Evolutionary conservation across 2,888 invertebrate species (phyloP).

Genomic region (Pollenia amentaria): DNA sequence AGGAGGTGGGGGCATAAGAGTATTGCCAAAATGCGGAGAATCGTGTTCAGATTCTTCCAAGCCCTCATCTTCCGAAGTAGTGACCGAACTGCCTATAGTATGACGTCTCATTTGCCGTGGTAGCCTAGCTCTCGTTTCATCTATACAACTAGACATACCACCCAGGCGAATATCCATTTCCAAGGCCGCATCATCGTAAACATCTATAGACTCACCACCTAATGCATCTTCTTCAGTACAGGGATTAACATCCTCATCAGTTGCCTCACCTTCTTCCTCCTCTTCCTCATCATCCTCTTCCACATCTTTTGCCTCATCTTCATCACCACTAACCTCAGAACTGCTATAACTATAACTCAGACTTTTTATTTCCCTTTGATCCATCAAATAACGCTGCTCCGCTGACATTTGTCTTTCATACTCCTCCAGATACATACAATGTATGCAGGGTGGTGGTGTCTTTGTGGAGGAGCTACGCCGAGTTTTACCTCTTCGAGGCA

Average conservation of each 20-base stretch:
- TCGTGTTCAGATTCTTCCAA: conserved; percentile 85
- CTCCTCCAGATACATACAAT: conserved; percentile 91
- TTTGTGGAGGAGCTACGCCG: conserved; percentile 88
- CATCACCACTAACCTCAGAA: conserved; percentile 84
- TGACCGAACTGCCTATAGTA: conserved; percentile 82
- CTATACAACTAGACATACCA: conserved; percentile 79
- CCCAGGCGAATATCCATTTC: conserved; percentile 80
- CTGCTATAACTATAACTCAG: conserved; percentile 86
- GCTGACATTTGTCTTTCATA: conserved; percentile 87
- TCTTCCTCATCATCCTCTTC: conserved; percentile 67
- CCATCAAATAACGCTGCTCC: conserved; percentile 82
- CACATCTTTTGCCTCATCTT: conserved; percentile 18
- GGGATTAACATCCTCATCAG: conserved; percentile 71
- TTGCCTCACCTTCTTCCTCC: conserved; percentile 83
- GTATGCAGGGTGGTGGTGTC: conserved; percentile 89
- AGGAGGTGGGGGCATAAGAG: conserved; percentile 84
- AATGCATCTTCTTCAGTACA: conserved; percentile 65
- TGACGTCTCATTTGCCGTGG: conserved; percentile 81
- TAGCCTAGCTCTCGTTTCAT: conserved; percentile 79
- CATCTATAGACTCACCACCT: conserved; percentile 65
- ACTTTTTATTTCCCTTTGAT: conserved; percentile 82
- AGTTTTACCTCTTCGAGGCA: conserved; percentile 87
- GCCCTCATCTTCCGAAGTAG: conserved; percentile 85
- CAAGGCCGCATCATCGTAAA: conserved; percentile 78
- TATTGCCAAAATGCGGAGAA: conserved; percentile 83